Evolutionary conservation across 2,797 vertebrate species (phyloP).

Genomic region (Gallinago solitaria): DNA sequence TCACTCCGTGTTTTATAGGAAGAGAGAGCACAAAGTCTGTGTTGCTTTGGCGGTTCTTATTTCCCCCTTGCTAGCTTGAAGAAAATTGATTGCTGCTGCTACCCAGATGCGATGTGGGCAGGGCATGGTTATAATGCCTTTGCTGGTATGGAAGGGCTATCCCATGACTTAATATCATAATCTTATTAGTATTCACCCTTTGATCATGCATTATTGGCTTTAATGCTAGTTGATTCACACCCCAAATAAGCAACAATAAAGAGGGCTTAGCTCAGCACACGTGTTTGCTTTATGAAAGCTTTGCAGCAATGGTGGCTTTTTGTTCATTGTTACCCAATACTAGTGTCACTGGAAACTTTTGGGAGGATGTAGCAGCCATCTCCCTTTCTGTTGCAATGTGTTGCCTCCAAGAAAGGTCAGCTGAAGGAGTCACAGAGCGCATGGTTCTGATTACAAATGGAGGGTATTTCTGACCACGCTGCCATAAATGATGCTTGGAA

Average conservation of each 20-base stretch:
- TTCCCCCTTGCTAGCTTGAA: not conserved
- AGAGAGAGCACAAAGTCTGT: not conserved
- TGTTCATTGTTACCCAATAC: not conserved
- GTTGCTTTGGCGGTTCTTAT: not conserved
- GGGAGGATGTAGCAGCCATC: not conserved
- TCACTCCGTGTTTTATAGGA: not conserved
- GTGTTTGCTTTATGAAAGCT: not conserved
- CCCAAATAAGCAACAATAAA: not conserved
- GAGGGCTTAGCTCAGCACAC: not conserved
- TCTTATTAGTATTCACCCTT: constrained; percentile 25
- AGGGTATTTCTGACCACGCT: not conserved
- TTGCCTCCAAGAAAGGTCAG: not conserved
- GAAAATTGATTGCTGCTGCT: not conserved
- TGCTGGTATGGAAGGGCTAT: not conserved
- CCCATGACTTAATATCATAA: not conserved
- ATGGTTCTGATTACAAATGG: not conserved
- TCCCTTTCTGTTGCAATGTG: not conserved
- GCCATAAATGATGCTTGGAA: not conserved
- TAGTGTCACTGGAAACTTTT: not conserved
- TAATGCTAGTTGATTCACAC: not conserved
- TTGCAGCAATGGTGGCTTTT: not conserved
- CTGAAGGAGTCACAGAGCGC: not conserved
- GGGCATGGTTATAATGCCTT: not conserved
- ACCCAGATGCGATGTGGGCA: not conserved
- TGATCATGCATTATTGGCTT: constrained; percentile 11